Conservation (phyloP, 2,888 invertebrate species). For the Melinaea marsaeus region DNA sequence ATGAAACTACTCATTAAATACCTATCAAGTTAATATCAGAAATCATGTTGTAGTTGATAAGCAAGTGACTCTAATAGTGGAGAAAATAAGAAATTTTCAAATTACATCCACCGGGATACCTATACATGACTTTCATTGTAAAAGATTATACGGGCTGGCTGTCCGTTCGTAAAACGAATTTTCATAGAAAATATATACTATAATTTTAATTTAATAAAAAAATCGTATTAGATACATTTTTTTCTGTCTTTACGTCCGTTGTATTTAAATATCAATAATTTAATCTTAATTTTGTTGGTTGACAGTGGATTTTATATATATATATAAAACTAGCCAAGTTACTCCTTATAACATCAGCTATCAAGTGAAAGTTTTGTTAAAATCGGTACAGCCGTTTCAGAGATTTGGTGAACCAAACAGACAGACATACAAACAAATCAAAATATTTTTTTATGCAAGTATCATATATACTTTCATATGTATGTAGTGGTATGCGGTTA, state of each 20-base stretch:
- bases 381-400: too few relatives aligned
- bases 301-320: too few relatives aligned
- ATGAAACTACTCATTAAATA: slow-evolving; percentile 16
- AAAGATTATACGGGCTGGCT: slow-evolving; percentile 57
- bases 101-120: slow-evolving; percentile 44
- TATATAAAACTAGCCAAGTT: too few relatives aligned
- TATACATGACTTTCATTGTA: slow-evolving; percentile 51
- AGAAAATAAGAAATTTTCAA: slow-evolving; percentile 58
- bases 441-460: too few relatives aligned
- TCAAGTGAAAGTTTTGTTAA: too few relatives aligned
- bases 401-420: too few relatives aligned
- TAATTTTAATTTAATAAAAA: not conserved
- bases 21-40: slow-evolving; percentile 36
- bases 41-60: slow-evolving; percentile 39
- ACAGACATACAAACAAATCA: too few relatives aligned
- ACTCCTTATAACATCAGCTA: too few relatives aligned
- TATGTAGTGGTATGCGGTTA: slow-evolving; percentile 59
- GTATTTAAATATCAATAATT: too few relatives aligned
- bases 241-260: too few relatives aligned
- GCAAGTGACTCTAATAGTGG: slow-evolving; percentile 38
- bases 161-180: slow-evolving; percentile 50
- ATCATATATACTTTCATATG: slow-evolving; percentile 37
- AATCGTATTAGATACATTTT: too few relatives aligned
- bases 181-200: not conserved
- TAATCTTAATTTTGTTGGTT: too few relatives aligned